A percentile compares a stretch with the other conserved stretches of the same genome.
Conservation (phyloP, 2,888 invertebrate genomes). For the Hymenopus coronatus region DNA sequence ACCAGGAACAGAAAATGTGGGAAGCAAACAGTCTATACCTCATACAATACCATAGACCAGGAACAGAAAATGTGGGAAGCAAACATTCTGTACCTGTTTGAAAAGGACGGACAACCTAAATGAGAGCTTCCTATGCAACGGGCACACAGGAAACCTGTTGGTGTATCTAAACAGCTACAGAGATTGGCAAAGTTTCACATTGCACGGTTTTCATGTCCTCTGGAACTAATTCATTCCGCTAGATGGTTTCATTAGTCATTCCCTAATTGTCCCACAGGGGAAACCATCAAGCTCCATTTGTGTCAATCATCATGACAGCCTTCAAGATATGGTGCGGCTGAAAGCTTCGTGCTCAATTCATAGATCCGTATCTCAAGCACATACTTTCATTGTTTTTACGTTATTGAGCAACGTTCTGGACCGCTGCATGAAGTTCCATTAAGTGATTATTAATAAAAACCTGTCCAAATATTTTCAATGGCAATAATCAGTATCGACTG, state of each 20-base stretch:
- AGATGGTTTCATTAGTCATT: background rate
- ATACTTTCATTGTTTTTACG: background rate
- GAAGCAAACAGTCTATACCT: too few relatives aligned
- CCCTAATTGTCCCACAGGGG: background rate
- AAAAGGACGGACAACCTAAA: background rate
- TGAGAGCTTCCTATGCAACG: background rate
- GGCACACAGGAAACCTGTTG: background rate
- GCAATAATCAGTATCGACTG: background rate
- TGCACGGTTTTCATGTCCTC: background rate
- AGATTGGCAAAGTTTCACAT: background rate
- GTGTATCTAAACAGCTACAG: background rate
- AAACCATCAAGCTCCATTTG: background rate
- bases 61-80: too few relatives aligned
- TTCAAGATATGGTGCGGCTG: background rate
- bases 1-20: too few relatives aligned
- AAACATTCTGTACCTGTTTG: too few relatives aligned
- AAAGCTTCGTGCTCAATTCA: background rate
- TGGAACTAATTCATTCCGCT: too few relatives aligned
- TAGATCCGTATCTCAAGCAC: background rate
- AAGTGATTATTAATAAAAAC: background rate
- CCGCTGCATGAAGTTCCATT: background rate
- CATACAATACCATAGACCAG: fast-evolving
- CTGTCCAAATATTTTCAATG: background rate
- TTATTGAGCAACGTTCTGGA: background rate
- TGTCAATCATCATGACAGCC: background rate